phyloP scores from a whole-genome alignment of 2,888 invertebrate species.

The Candidula unifasciata region DNA sequence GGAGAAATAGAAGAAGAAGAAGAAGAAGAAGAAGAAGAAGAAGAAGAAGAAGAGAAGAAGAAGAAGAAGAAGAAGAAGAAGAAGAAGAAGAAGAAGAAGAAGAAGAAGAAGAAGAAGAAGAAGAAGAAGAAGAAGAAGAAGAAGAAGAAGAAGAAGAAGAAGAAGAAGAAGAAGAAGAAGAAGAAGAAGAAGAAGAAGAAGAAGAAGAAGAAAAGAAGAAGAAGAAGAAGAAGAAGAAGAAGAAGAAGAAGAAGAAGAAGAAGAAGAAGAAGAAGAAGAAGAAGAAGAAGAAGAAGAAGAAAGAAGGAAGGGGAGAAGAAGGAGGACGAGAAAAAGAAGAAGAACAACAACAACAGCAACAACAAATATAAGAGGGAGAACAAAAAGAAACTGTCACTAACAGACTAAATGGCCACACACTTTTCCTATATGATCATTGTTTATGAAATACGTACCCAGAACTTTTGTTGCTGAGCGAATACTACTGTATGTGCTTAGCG shows the following conservation, averaged over 20 bases:
- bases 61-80: conserved; percentile 26
- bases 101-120: no score
- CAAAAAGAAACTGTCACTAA: background rate
- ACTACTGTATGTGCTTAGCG: background rate
- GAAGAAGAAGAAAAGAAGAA: background rate
- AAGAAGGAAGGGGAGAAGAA: background rate
- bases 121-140: background rate
- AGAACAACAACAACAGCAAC: background rate
- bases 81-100: no score
- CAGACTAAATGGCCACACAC: background rate
- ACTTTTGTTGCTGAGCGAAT: background rate
- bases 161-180: background rate
- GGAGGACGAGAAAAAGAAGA: no score
- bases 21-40: background rate
- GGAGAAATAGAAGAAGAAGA: no score
- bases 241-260: conserved; percentile 14
- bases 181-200: background rate
- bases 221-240: background rate
- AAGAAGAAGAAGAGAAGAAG: conserved; percentile 11
- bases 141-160: no score
- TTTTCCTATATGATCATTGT: no score
- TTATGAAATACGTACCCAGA: background rate
- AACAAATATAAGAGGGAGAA: background rate
- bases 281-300: no score
- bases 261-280: background rate